Base-by-base conservation (phyloP, 2,113 vertebrate species). In the Xenotilapia leptura region DNA sequence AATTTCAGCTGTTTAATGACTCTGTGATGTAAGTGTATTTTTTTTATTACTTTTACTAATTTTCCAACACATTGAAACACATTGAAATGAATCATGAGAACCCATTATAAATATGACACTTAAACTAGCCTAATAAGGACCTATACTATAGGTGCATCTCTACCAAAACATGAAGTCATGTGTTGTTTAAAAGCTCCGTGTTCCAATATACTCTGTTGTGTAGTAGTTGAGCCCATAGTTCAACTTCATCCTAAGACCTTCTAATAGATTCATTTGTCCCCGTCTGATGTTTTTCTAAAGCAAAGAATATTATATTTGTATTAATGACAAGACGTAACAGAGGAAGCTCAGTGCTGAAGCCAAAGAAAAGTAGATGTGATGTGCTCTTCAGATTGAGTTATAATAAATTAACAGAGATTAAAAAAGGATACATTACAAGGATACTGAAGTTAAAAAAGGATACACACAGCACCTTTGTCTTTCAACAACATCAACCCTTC, bases 401-500 rank as follows among this genome's bases (percentile, higher is more conserved):
- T 81, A 9, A 84, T 54, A 89, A 53, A 79, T 84, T 53, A 40
- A 80, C 55, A 80, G 47, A 54, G 21, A 19, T 62, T 81, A 23
- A 56, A 80, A 86, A 89, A 28, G 8, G 15, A 79, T 38, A 9
- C 58, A 28, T 62, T 62, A 62, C 58, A 36, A 62, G 9, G 58
- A 55, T 40, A 58, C 6, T 60, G 11, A 84, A 77, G 60, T 87
- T 84, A n/a, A 53, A 83, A 86, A 89, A n/a, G 9, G 36, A 73
- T 21, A 12, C 53, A 28, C 10, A 36, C 62, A 40, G 82, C 80
- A 87, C 54, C 82, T 88, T 79, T 77, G 68, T 83, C 82, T 88
- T 80, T 84, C 26, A 83, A 19, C 73, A 82, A 31, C 84, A 79
- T 83, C 90, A 80, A 56, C 83, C 55, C 58, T 21, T 82, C 86